Base-by-base conservation (phyloP, 1,140 invertebrate species). In the Drosophila tsacasi region DNA sequence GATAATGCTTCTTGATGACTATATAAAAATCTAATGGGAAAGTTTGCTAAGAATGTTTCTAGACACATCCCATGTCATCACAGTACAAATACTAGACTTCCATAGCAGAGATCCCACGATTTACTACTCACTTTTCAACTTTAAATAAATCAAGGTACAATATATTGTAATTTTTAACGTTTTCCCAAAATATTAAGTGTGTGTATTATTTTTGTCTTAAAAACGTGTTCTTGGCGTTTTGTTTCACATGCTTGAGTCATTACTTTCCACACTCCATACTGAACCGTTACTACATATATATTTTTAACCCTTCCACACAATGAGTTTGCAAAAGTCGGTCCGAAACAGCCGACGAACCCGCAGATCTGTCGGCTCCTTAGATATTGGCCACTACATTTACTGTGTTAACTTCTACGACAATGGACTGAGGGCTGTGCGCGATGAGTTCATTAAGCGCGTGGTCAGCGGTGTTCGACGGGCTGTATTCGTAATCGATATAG, bases 321-420 rank as follows among this genome's bases (percentile, higher is more conserved):
- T 71, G 67, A 71, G 64, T 68, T 12, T 57, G 3, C 39, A 3
- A 25, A 71, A 32, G 66, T 71, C 64, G 15, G 6, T 17, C 15
- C 30, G 64, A 35, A 17, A 47, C 21, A 68, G 30, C 39, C 49
- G 64, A 3, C 39, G 49, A 50, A 46, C 64, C 9, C 39, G 37
- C 27, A 40, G 64, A 25, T 35, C 37, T n/a, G 5, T n/a, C 5
- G 7, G 10, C 42, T 27, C 23, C 5, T 0, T 2, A 3, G 19
- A 35, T 5, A 0, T 7, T 1, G 17, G 49, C 5, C 79, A 74
- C 23, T 62, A 62, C 13, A 71, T 87, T 23, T 87, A 81, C 57
- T 87, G 84, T 37, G 13, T 89, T 5, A 85, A 91, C n/a, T 89
- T 89, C 54, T 76, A 89, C 30, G 85, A 89, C 42, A 85, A 65